Evolutionary conservation across 2,113 vertebrate genomes (phyloP), one percentile per base, ranked within the genome.

Genomic region (Vulpes ferrilata): DNA sequence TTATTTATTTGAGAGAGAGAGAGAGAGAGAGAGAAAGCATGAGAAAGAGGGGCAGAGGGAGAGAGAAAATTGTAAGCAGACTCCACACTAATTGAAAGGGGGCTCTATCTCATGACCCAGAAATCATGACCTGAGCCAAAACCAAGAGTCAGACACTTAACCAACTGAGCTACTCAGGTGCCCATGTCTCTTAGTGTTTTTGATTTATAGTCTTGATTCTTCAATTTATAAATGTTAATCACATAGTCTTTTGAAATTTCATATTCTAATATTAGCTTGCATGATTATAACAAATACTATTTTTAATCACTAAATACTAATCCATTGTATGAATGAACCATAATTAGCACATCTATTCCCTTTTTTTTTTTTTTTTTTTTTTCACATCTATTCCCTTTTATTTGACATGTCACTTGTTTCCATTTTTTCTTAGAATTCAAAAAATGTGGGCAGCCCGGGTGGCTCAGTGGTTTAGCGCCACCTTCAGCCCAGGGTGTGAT

Each of bases 161-260:
- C 16, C 67, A 69, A 19, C 8, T 20, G 67, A 35, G 67, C 32
- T 16, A 4, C 17, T 3, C 67, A 35, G 67, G 32, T 69, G 17
- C 32, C 67, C 32, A 69, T 60, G 1, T 67, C 22, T 87, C 38
- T 25, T 59, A 80, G 2, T 16, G 16, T 35, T 88, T 86, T 81
- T 60, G 1, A 35, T 67, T 67, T 85, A 71, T 51, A 38, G 0
- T 60, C 1, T 17, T 86, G 17, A 64, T 65, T 85, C 53, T 59
- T 92, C 90, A 55, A 89, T 88, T 92, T 60, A 88, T n/a, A 43
- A 81, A 38, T 81, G 43, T 89, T 51, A 69, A 90, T 69, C 27
- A 38, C 64, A 86, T 57, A 32, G 3, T 64, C 11, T 69, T 17
- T 17, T 43, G 3, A 92, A 81, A 81, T 80, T 57, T 57, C 76